Evolutionary conservation across 2,888 invertebrate genomes (phyloP), one percentile per base, ranked within the genome.

Genomic region (Idaea dimidiata): DNA sequence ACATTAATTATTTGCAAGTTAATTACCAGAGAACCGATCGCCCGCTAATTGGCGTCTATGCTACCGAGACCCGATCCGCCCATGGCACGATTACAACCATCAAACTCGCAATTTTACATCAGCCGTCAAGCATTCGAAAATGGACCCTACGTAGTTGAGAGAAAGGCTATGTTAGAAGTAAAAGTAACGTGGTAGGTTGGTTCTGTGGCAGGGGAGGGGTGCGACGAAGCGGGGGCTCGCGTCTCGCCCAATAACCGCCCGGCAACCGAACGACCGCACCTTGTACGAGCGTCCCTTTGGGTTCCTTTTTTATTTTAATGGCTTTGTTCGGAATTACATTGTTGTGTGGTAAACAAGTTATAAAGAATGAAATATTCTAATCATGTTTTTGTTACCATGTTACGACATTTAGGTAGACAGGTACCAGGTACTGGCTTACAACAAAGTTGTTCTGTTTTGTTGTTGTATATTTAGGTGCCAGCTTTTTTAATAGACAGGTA

Each of bases 81-180:
- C 91, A 91, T 91, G 90, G 88, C 86, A 80, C 83, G 84, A 88
- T 89, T 88, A 88, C 81, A 81, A 85, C 88, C 88, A 88, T 88
- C 83, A 79, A 78, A 75, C 69, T 74, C 74, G 72, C 88, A 82
- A 89, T 74, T 67, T 73, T 77, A 66, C 67, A 63, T 69, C 78
- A 79, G 78, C 75, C 64, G 61, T 71, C 63, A 59, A 56, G 43
- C 73, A 73, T 61, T 60, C 65, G n/a, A 88, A 79, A 75, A 61
- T 73, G 60, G 68, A 84, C 87, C 78, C 76, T 88, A 84, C 32
- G 0, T 0, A 10, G 0, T 58, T 0, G 14, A 0, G 0, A 67
- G 80, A 87, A 79, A 78, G 79, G 78, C 75, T 61, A 83, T 79
- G 78, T 80, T 81, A 68, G 72, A 73, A 73, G 78, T 83, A 80